phyloP scores from a whole-genome alignment of 2,113 vertebrate genomes.

The Myodes glareolus region DNA sequence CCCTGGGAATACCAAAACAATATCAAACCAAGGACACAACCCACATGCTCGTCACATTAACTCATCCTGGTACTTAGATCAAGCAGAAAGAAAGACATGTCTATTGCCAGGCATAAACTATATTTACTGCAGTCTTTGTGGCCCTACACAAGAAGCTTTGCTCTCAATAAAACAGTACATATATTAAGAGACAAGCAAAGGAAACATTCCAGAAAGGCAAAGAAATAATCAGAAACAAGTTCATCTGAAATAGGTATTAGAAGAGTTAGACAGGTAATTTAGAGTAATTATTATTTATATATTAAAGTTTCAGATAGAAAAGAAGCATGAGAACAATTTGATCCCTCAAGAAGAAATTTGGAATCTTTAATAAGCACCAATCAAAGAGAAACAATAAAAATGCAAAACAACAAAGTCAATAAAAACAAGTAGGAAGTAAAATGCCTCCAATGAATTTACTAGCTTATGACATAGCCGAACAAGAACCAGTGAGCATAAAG shows the following conservation, averaged over 20 bases:
- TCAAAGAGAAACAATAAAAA: background rate
- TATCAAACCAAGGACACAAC: background rate
- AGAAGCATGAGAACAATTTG: background rate
- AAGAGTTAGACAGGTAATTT: background rate
- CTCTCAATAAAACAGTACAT: background rate
- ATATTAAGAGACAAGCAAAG: slow-evolving; percentile 1
- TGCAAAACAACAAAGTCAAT: background rate
- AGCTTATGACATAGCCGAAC: background rate
- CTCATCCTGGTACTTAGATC: background rate
- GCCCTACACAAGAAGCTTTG: background rate
- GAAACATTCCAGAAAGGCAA: background rate
- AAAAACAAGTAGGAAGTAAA: background rate
- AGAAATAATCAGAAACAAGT: background rate
- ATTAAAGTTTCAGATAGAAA: background rate
- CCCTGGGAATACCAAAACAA: background rate
- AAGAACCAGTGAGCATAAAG: background rate
- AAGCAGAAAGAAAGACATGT: background rate
- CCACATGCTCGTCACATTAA: background rate
- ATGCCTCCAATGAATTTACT: background rate
- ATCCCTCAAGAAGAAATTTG: background rate
- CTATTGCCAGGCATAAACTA: background rate
- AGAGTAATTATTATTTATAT: background rate
- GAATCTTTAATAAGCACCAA: background rate
- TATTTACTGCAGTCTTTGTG: background rate
- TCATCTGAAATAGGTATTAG: background rate